Evolutionary conservation across 2,888 invertebrate genomes (phyloP), one percentile per base, ranked within the genome.

Genomic region (Melinaea menophilus): DNA sequence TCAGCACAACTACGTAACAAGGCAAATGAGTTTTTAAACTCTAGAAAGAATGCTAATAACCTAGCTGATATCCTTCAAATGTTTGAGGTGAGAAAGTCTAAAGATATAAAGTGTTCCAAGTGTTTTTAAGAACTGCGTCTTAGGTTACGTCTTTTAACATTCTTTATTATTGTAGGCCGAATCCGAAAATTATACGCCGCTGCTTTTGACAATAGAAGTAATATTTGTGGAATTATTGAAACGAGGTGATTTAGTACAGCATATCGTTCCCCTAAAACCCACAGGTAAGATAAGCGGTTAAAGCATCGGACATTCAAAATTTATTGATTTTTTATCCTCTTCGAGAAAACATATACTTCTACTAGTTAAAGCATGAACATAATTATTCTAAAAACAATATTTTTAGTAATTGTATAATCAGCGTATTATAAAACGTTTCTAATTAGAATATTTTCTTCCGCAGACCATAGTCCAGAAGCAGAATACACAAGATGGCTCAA

Each of bases 1-100:
- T 92, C 93, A 61, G 93, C 94, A 76, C 90, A 93, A 75, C 84
- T 95, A 70, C 92, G 94, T 68, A 87, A 86, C 73, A 94, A 94
- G 80, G 95, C 94, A 56, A 94, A 94, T 73, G 94, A 94, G 75
- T 94, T 95, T 84, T 85, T 95, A 59, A 91, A 92, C 72, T 93
- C 93, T 41, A 90, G 92, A 70, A 92, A 93, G 82, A 85, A 94
- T 86, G 91, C 93, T 11, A 93, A 94, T 75, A 93, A 92, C 79
- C 90, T 95, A 71, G 88, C 93, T 59, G 93, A 94, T 76, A 93
- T 95, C 69, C 86, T 95, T 67, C 90, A 92, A 72, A 92, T 94
- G 89, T 94, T 95, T 79, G 92, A 94, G 86, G 94, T 94, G 72
- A 74, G 73, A 63, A 62, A 45, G 41, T 35, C 9, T 37, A 54